Evolutionary conservation across 1,140 invertebrate species (phyloP), one percentile per base, ranked within the genome.

Genomic region (Megathymus violae): DNA sequence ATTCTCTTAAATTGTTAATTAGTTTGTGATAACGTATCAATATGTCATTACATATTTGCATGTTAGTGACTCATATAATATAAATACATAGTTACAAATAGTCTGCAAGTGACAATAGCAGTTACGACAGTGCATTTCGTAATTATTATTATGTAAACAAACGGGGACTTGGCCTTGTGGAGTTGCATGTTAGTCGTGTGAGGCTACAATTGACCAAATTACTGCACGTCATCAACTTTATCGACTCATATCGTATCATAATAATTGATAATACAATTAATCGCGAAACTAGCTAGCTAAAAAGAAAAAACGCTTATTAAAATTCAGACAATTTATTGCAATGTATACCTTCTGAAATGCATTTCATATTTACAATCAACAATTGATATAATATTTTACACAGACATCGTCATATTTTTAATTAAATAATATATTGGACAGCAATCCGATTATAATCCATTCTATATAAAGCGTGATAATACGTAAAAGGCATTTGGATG

Each of bases 101-200:
- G 82, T 85, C 85, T 85, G 86, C 77, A 84, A 82, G 73, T 89
- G 85, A 86, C 87, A 78, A 71, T 85, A 91, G 85, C 82, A 80
- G 85, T 86, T 89, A 89, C 88, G 88, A 82, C 79, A 79, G 88
- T 90, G 87, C 86, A 83, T 75, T 86, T 88, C 76, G 74, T 80
- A 82, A n/a, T n/a, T n/a, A 85, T 78, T 83, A 85, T 88, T 88
- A 82, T 82, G 76, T 83, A 70, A 82, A 85, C 75, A 85, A 81
- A 85, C 77, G 80, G 86, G 81, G 77, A 89, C 91, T 91, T 91
- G 91, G 90, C 91, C 90, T 92, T 91, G 91, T 92, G 91, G 91
- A 91, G 81, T 80, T 82, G 85, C 83, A 72, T 84, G 88, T 91
- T 91, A 91, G 88, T 91, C 71, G 82, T 91, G 87, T 89, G 85